These are phyloP conservation scores for Actinernus sp. DNA, from an alignment of 92 coral and sea anemone genomes.

Conservation along the genomic window DNA sequence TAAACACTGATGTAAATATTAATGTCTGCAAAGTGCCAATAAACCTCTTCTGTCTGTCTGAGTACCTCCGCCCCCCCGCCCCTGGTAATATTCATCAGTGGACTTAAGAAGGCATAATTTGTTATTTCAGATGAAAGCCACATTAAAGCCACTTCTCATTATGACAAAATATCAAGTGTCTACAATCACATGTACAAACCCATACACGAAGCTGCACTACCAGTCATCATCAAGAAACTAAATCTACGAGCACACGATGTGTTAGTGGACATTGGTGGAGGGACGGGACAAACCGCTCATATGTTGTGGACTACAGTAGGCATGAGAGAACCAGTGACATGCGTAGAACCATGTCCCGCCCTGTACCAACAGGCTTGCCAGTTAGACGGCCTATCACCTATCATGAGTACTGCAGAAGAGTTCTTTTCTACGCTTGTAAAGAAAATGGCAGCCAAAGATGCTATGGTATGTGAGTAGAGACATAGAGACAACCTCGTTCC, in stretches of 20 bases:
- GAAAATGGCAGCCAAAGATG: neutral
- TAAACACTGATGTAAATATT: no score
- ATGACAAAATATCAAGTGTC: neutral
- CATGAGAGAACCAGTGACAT: constrained; percentile 12
- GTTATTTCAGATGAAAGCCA: neutral
- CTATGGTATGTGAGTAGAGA: neutral
- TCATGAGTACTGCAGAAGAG: neutral
- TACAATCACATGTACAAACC: neutral
- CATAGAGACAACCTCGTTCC: no score
- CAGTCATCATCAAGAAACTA: neutral
- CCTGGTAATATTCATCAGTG: no score
- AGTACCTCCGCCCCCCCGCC: no score
- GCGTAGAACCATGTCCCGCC: constrained; percentile 16
- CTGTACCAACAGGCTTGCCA: neutral
- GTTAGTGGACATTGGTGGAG: constrained; percentile 17
- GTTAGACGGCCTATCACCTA: constrained; percentile 1
- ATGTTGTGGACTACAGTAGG: constrained; percentile 7
- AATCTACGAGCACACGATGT: constrained; percentile 2
- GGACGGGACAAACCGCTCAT: constrained; percentile 1
- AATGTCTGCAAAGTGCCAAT: no score
- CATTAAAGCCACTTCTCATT: neutral
- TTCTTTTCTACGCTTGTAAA: neutral
- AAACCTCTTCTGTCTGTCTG: no score
- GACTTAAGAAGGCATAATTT: no score
- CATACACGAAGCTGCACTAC: neutral